These are phyloP conservation scores for Temnothorax ravouxi DNA, from an alignment of 2,888 invertebrate species.

Conservation along the genomic window DNA sequence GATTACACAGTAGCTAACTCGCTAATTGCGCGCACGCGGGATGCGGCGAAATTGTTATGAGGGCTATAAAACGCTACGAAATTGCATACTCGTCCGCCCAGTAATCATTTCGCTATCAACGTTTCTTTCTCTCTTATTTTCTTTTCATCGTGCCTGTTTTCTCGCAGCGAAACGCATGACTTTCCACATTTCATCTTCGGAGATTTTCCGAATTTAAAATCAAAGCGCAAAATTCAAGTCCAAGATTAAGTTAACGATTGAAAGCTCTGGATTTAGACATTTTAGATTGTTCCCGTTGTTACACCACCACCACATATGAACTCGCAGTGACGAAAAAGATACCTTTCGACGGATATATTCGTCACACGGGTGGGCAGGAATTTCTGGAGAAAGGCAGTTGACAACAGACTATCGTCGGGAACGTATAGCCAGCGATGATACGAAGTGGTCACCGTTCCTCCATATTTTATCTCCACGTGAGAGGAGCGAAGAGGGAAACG, in stretches of 20 bases:
- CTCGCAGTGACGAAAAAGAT: background rate
- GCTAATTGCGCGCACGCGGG: conserved; percentile 31
- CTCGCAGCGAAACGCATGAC: background rate
- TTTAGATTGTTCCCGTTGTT: background rate
- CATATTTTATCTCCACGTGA: conserved; percentile 65
- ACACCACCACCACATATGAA: too few relatives aligned
- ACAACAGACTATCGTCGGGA: conserved; percentile 61
- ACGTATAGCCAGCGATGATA: conserved; percentile 67
- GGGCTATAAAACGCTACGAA: conserved; percentile 5
- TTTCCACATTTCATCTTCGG: background rate
- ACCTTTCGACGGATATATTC: conserved; percentile 11
- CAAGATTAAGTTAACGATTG: background rate
- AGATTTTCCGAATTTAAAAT: background rate
- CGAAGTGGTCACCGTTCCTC: conserved; percentile 71
- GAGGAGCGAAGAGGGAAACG: conserved; percentile 20
- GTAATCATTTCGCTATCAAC: conserved; percentile 11
- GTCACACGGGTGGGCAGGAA: conserved; percentile 65
- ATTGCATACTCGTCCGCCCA: background rate
- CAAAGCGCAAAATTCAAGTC: background rate
- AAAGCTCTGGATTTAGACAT: background rate
- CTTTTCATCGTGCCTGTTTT: background rate
- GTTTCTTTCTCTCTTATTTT: conserved; percentile 11
- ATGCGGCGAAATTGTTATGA: conserved; percentile 4
- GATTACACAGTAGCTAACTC: conserved; percentile 44
- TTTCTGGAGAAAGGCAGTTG: conserved; percentile 64